Base-by-base conservation (phyloP, 2,888 invertebrate genomes). In the Ichneumoninae sp. region DNA sequence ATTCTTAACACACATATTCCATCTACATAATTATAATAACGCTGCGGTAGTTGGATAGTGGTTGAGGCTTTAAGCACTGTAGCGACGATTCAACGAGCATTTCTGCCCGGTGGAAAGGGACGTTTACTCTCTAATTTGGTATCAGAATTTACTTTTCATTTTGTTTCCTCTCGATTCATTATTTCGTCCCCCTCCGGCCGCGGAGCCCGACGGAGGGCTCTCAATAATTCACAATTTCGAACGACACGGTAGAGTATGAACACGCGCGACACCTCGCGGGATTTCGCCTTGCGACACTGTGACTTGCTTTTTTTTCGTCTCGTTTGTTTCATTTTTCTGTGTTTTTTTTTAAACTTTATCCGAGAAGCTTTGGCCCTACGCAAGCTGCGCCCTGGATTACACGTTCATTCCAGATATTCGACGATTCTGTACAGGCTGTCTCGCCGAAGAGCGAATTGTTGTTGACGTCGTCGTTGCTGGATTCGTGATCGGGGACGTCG, bases 21-120 rank as follows among this genome's bases (percentile, higher is more conserved):
- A 89, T 91, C 91, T 92, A 92, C 89, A 90, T 91, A 92, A 92
- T 92, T 89, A 89, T 88, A 91, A 92, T 92, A 92, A 92, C 91
- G 90, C 91, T 92, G 92, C 90, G 88, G 90, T 92, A 92, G 70
- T 90, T 89, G 54, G 79, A 88, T 90, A 91, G 91, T 91, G 90
- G 90, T 91, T 91, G 91, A 91, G 91, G 90, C 90, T 91, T 88
- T 86, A 90, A 92, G 92, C 91, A 91, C 90, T 89, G 90, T 90
- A 92, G 92, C 91, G 90, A 86, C 81, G 80, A 83, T 84, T 82
- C 85, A 81, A 81, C 79, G 86, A 84, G 78, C 82, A 78, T 86
- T 78, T 69, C 57, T 79, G 82, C 78, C 79, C 36, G 30, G 19
- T 26, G 22, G 10, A 19, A 26, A 19, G 33, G 33, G 50, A 22